Base-by-base conservation (phyloP, 2,888 invertebrate species). In the Plebejus melissa region DNA sequence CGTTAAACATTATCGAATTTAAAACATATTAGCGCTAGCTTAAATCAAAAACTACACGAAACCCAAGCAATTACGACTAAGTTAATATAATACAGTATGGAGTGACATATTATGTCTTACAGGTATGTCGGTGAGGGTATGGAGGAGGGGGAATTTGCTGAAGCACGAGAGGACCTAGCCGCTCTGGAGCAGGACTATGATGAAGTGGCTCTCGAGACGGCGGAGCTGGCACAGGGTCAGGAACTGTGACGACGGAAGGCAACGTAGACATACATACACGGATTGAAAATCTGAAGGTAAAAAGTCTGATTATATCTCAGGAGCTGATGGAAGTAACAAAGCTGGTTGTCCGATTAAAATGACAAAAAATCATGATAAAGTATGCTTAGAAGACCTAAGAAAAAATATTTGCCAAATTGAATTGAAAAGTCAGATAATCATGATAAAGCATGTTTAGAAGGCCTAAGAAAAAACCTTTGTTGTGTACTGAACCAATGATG, bases 61-160 rank as follows among this genome's bases (percentile, higher is more conserved):
- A 22, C 22, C 22, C 22, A 22, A 22, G 22, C 22, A 22, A 22
- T 22, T 22, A 22, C 22, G 22, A 22, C 22, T 22, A 22, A 22
- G 22, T 22, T 22, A 22, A 22, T 22, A 22, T 22, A 22, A 22
- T 22, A 22, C 22, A 22, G 22, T 22, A 22, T 22, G 22, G 16
- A 2, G 54, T 16, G 11, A 54, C 54, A 54, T 11, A 13, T 38
- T 0, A n/a, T 32, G 32, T 32, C 5, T 69, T n/a, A 54, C 13
- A 94, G 96, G 97, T 97, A 96, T 88, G 96, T 96, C 70, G 96
- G 96, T 69, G 96, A 97, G 87, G 97, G 97, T 76, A 97, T 97
- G 97, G 96, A 96, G 84, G 96, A 96, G 86, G 97, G 97, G 0
- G 97, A 97, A 88, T 97, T 97, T 89, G 94, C 95, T 7, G 97